Percentiles rank a stretch among this genome's conserved stretches.
Evolutionary conservation across 2,797 vertebrate genomes (phyloP).

Genomic region (Sebastes trivittatus): DNA sequence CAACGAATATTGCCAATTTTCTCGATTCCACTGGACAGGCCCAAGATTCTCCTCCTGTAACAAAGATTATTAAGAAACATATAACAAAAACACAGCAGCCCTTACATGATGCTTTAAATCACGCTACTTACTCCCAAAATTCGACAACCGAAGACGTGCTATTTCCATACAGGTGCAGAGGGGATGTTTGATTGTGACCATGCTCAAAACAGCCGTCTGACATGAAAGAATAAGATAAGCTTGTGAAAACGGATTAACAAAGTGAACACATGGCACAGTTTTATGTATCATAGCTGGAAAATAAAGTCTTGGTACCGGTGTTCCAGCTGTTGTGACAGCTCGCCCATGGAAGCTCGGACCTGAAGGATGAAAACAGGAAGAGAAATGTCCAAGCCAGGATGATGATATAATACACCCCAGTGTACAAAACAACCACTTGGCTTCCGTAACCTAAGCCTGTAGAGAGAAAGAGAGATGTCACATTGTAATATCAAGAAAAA

Average conservation of each 20-base stretch:
- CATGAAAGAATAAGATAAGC: slow-evolving; percentile 6
- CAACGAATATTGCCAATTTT: slow-evolving; percentile 90
- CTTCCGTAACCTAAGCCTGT: slow-evolving; percentile 83
- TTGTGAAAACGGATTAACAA: neutral
- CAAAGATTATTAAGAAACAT: neutral
- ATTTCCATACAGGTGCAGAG: slow-evolving; percentile 52
- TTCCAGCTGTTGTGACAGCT: slow-evolving; percentile 84
- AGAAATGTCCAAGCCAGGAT: slow-evolving; percentile 85
- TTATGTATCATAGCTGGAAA: neutral
- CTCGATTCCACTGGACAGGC: slow-evolving; percentile 91
- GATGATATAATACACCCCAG: slow-evolving; percentile 83
- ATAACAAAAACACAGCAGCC: neutral
- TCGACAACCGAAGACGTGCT: slow-evolving; percentile 83
- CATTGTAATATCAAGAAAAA: neutral
- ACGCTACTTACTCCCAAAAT: slow-evolving; percentile 86
- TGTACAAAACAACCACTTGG: slow-evolving; percentile 83
- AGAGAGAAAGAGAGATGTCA: slow-evolving; percentile 9
- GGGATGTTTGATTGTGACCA: slow-evolving; percentile 79
- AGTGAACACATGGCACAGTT: neutral
- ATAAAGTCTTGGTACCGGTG: slow-evolving; percentile 70
- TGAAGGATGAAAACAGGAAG: slow-evolving; percentile 83
- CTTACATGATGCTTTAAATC: neutral
- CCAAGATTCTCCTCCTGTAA: slow-evolving; percentile 89
- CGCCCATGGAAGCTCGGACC: slow-evolving; percentile 82
- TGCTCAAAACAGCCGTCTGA: slow-evolving; percentile 85